Percentiles rank a stretch among this genome's conserved stretches.
These are phyloP conservation scores for Leptinotarsa peninsularis DNA, from an alignment of 2,888 invertebrate species.

Conservation along the genomic window DNA sequence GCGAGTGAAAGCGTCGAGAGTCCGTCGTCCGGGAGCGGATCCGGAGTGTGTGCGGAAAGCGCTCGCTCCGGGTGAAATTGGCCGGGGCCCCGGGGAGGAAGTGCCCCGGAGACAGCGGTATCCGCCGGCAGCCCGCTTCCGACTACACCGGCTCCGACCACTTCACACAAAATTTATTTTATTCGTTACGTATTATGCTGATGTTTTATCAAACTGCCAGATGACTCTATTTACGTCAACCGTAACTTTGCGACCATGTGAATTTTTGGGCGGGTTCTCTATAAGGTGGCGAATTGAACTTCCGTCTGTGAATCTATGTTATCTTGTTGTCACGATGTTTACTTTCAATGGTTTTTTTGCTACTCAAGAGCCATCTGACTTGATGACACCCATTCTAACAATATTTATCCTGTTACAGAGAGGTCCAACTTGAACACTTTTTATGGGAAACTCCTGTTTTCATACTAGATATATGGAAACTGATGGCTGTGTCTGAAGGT, in stretches of 20 bases:
- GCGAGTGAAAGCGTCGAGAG: slow-evolving; percentile 23
- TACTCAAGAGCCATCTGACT: no score
- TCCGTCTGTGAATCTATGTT: background rate
- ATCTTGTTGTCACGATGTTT: no score
- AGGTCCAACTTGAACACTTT: no score
- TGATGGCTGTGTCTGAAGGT: no score
- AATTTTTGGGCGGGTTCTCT: background rate
- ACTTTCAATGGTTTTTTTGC: no score
- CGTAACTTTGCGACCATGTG: background rate
- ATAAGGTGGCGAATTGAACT: background rate
- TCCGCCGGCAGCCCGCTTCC: slow-evolving; percentile 66
- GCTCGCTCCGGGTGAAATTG: slow-evolving; percentile 67
- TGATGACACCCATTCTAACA: no score
- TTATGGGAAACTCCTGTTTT: no score
- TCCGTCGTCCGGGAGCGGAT: slow-evolving; percentile 46
- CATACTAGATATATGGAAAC: no score
- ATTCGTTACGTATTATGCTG: slow-evolving; percentile 49
- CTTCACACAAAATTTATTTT: slow-evolving; percentile 62
- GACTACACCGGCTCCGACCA: slow-evolving; percentile 62
- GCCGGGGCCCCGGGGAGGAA: slow-evolving; percentile 66
- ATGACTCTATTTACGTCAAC: slow-evolving; percentile 17
- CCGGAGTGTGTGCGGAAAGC: slow-evolving; percentile 64
- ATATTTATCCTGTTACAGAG: no score
- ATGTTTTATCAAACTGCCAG: slow-evolving; percentile 37
- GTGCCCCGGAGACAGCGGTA: slow-evolving; percentile 69